Conservation (phyloP, 1,140 invertebrate genomes). For the Globodera ellingtonae region DNA sequence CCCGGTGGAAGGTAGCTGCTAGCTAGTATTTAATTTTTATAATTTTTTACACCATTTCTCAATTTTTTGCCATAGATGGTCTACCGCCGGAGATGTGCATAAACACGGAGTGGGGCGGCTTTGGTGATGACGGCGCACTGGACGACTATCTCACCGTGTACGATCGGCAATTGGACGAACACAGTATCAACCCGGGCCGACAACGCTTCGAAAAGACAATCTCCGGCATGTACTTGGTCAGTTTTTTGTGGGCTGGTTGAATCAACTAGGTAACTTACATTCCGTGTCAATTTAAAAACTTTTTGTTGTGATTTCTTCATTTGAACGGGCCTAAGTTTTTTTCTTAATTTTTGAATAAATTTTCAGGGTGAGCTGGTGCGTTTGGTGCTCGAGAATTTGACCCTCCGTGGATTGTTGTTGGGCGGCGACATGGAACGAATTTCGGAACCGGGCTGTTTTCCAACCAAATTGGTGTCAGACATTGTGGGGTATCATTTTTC, state of each 20-base stretch:
- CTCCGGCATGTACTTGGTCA: constrained; percentile 69
- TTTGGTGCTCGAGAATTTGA: constrained; percentile 67
- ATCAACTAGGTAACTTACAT: no score
- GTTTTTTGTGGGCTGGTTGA: background rate
- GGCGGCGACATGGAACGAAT: constrained; percentile 71
- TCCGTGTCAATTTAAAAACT: no score
- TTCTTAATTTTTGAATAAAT: background rate
- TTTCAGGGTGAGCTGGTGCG: constrained; percentile 67
- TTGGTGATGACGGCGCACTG: constrained; percentile 84
- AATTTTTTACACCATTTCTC: no score
- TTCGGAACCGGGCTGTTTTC: constrained; percentile 78
- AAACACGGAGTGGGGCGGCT: constrained; percentile 91
- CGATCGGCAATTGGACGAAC: constrained; percentile 81
- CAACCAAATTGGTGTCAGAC: constrained; percentile 95
- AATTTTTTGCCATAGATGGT: background rate
- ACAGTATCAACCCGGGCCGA: constrained; percentile 74
- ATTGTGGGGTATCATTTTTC: constrained; percentile 77
- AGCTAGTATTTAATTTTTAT: constrained; percentile 23
- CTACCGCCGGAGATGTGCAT: constrained; percentile 75
- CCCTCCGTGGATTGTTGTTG: constrained; percentile 67
- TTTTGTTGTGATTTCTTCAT: no score
- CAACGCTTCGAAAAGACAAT: constrained; percentile 74
- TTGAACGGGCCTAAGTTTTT: no score
- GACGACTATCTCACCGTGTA: constrained; percentile 86
- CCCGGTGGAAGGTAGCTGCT: constrained; percentile 73